phyloP scores from a whole-genome alignment of 2,888 invertebrate genomes.

The Macroteleia sp. region DNA sequence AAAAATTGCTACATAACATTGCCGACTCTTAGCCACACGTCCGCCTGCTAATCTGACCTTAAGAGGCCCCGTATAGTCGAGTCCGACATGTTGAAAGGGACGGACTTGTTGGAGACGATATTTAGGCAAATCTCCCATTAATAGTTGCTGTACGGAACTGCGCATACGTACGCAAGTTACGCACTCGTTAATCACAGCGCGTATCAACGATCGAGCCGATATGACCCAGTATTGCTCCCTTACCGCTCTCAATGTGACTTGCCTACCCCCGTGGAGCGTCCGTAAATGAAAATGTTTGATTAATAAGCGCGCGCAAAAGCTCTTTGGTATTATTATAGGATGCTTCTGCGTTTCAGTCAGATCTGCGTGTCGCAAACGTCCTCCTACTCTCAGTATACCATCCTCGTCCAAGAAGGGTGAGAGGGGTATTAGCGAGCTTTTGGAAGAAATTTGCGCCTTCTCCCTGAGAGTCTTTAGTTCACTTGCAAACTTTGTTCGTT shows the following conservation, averaged over 20 bases:
- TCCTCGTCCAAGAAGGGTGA: conserved; percentile 1
- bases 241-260: conserved; percentile 7
- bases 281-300: neutral
- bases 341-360: neutral
- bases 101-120: neutral
- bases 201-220: neutral
- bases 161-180: neutral
- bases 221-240: conserved; percentile 19
- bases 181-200: neutral
- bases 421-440: neutral
- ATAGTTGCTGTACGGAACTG: neutral
- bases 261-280: conserved; percentile 10
- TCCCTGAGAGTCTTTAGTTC: neutral
- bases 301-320: neutral
- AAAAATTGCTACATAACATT: neutral
- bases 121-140: neutral
- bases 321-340: conserved; percentile 2
- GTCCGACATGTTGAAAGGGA: neutral
- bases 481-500: neutral
- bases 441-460: neutral
- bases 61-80: conserved; percentile 2
- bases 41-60: neutral
- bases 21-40: neutral
- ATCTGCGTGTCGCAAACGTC: neutral
- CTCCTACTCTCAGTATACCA: neutral